phyloP scores from a whole-genome alignment of 2,797 vertebrate species.

The Xyrichtys novacula region DNA sequence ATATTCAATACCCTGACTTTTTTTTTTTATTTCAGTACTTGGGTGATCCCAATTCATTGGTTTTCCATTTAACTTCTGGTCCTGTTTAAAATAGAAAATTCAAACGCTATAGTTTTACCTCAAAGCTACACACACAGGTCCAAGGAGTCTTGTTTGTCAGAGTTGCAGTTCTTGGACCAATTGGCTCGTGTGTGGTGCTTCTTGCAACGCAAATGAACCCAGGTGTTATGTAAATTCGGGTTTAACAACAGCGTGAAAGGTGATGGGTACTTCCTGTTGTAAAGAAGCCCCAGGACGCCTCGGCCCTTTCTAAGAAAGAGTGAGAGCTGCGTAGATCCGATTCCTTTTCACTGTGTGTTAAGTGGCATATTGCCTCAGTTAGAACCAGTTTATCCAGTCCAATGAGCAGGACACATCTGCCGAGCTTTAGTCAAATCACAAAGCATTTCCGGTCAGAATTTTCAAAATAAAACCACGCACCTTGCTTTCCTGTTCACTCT shows the following conservation, averaged over 20 bases:
- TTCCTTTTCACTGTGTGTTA: slow-evolving; percentile 31
- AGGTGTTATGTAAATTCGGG: slow-evolving; percentile 62
- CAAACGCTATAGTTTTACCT: background rate
- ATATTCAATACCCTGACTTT: too few relatives aligned
- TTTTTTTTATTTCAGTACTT: too few relatives aligned
- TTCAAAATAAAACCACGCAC: slow-evolving; percentile 36
- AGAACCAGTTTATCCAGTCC: slow-evolving; percentile 74
- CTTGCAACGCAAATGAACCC: slow-evolving; percentile 54
- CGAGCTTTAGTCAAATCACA: background rate
- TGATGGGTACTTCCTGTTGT: slow-evolving; percentile 28
- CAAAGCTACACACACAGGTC: background rate
- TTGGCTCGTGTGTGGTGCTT: slow-evolving; percentile 7
- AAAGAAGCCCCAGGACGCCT: slow-evolving; percentile 13
- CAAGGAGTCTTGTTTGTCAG: background rate
- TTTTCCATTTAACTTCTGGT: too few relatives aligned
- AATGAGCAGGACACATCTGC: background rate
- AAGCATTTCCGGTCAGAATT: background rate
- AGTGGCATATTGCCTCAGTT: slow-evolving; percentile 5
- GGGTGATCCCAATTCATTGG: too few relatives aligned
- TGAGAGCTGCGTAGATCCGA: slow-evolving; percentile 23
- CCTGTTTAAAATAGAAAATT: too few relatives aligned
- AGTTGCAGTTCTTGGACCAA: background rate
- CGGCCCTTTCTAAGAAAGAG: slow-evolving; percentile 7
- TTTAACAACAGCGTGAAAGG: slow-evolving; percentile 11
- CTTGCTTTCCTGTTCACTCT: too few relatives aligned